Percentiles rank a stretch among this genome's conserved stretches.
These are phyloP conservation scores for Euura saliciscinereae DNA, from an alignment of 1,140 invertebrate species.

Conservation along the genomic window DNA sequence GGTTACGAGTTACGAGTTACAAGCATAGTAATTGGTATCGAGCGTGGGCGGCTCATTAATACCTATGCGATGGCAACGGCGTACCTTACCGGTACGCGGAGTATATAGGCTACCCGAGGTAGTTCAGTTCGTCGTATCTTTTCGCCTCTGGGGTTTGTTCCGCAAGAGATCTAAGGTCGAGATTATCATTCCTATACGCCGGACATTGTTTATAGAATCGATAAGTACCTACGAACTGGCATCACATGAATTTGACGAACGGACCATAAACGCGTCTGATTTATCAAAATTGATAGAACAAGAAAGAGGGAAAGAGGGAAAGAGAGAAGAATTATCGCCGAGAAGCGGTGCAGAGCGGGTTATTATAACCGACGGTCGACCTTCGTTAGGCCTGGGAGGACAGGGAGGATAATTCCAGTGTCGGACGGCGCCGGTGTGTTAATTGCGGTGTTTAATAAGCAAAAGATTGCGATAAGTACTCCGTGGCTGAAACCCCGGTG, in stretches of 20 bases:
- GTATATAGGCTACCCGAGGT: neutral
- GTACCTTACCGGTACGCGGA: neutral
- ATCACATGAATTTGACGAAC: too few species aligned
- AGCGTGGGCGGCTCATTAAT: slow-evolving; percentile 5
- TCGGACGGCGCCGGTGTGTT: neutral
- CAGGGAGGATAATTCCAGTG: neutral
- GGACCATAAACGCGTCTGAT: too few species aligned
- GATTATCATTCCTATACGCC: neutral
- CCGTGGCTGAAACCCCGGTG: too few species aligned
- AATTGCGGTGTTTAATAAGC: neutral
- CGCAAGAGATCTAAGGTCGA: neutral
- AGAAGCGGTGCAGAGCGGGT: too few species aligned
- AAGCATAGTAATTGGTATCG: slow-evolving; percentile 5
- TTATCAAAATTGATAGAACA: too few species aligned
- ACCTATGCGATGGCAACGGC: neutral
- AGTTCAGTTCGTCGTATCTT: neutral
- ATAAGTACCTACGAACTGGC: neutral
- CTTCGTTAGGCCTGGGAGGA: too few species aligned
- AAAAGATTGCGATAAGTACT: neutral
- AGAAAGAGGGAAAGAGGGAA: too few species aligned
- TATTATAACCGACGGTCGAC: too few species aligned
- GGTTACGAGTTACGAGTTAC: neutral
- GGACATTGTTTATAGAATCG: neutral
- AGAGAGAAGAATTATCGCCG: too few species aligned
- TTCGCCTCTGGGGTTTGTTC: slow-evolving; percentile 4